phyloP scores from a whole-genome alignment of 2,113 vertebrate species.

The Peromyscus leucopus region DNA sequence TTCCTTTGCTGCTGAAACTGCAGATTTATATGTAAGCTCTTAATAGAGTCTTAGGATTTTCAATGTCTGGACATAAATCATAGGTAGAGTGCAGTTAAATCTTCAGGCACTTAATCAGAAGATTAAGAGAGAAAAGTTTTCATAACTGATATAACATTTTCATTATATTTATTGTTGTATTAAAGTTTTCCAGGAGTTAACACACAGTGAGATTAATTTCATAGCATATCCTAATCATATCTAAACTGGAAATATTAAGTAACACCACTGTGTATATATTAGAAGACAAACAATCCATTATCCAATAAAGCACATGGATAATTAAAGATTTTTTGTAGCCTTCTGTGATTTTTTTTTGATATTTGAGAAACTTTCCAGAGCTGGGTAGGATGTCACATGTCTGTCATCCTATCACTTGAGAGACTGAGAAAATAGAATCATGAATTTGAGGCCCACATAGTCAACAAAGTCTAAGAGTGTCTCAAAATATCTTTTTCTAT shows the following conservation, averaged over 20 bases:
- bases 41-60: not conserved
- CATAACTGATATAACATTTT: not conserved
- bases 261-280: not conserved
- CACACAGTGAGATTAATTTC: not conserved
- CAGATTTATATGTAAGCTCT: conserved; percentile 39
- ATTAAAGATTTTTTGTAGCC: not conserved
- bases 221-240: not conserved
- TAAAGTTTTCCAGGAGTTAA: not conserved
- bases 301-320: not conserved
- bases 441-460: not conserved
- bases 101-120: not conserved
- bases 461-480: not conserved
- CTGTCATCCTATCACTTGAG: not conserved
- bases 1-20: not conserved
- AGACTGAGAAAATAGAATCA: not conserved
- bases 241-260: not conserved
- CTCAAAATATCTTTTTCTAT: not conserved
- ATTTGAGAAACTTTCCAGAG: not conserved
- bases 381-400: not conserved
- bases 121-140: not conserved
- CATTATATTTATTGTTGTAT: conserved; percentile 8
- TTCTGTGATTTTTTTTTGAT: not conserved
- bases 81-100: not conserved
- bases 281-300: not conserved
- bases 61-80: conserved; percentile 26